phyloP scores from a whole-genome alignment of 1,140 invertebrate genomes.

The Brachionus rubens region DNA sequence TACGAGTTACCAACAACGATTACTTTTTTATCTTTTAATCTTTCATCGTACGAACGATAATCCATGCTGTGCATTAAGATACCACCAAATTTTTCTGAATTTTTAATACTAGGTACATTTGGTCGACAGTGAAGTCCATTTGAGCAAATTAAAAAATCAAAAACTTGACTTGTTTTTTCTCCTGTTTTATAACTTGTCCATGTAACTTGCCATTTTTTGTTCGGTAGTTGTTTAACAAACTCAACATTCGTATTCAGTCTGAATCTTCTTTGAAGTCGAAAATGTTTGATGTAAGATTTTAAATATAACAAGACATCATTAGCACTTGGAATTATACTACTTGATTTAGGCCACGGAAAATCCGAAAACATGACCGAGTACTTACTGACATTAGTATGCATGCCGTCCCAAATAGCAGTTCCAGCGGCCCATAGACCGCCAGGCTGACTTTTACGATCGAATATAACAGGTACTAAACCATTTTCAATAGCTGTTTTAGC shows the following conservation, averaged over 20 bases:
- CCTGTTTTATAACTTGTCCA: neutral
- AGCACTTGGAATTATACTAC: constrained; percentile 73
- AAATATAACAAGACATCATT: constrained; percentile 77
- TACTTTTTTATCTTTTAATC: neutral
- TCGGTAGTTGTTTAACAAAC: neutral
- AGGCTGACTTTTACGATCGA: neutral
- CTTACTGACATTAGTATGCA: constrained; percentile 78
- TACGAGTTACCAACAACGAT: constrained; percentile 10
- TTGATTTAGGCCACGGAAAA: constrained; percentile 67
- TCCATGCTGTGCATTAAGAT: constrained; percentile 12
- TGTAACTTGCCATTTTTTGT: constrained; percentile 16
- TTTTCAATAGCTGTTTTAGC: neutral
- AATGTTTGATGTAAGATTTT: constrained; percentile 67
- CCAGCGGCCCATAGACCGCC: constrained; percentile 22
- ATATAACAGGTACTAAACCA: constrained; percentile 15
- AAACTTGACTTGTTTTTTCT: neutral
- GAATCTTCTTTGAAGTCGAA: neutral
- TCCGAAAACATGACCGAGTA: constrained; percentile 84
- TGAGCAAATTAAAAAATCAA: constrained; percentile 26
- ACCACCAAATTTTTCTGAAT: neutral
- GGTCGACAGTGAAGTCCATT: neutral
- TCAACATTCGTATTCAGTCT: neutral
- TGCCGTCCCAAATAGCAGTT: constrained; percentile 4
- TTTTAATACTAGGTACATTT: neutral
- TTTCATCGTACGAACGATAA: constrained; percentile 15